phyloP scores from a whole-genome alignment of 2,888 invertebrate species.

The Salticus scenicus region DNA sequence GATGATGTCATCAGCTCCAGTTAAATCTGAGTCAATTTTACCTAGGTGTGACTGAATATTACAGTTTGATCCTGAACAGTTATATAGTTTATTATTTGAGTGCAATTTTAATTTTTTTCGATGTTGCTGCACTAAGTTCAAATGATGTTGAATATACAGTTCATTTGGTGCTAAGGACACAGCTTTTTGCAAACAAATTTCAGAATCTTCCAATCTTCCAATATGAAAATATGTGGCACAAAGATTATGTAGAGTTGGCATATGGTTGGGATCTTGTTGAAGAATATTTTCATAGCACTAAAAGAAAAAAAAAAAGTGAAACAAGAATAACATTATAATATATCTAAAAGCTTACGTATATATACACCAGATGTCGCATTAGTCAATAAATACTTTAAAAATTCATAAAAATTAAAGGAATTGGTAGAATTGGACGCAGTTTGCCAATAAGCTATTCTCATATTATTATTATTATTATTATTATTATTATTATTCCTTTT shows the following conservation, averaged over 20 bases:
- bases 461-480: no score
- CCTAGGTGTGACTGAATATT: neutral
- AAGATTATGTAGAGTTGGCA: constrained; percentile 46
- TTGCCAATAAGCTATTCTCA: no score
- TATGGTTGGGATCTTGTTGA: constrained; percentile 36
- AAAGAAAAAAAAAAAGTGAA: neutral
- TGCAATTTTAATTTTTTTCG: constrained; percentile 1
- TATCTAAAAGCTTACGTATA: no score
- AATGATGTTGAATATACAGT: constrained; percentile 31
- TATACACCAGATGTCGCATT: no score
- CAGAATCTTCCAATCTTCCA: constrained; percentile 27
- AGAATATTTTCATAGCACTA: constrained; percentile 57
- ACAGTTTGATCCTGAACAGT: constrained; percentile 11
- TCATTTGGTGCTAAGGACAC: constrained; percentile 25
- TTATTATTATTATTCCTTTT: no score
- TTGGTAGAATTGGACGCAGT: no score
- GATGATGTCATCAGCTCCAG: neutral
- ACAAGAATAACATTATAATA: neutral
- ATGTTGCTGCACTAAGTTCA: constrained; percentile 29
- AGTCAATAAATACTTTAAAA: no score
- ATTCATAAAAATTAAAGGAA: no score
- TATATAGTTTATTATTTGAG: neutral
- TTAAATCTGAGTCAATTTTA: neutral
- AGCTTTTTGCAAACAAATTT: constrained; percentile 30
- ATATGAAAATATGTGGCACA: constrained; percentile 45